phyloP scores from a whole-genome alignment of 2,888 invertebrate species.

The Tanypteryx hageni region DNA sequence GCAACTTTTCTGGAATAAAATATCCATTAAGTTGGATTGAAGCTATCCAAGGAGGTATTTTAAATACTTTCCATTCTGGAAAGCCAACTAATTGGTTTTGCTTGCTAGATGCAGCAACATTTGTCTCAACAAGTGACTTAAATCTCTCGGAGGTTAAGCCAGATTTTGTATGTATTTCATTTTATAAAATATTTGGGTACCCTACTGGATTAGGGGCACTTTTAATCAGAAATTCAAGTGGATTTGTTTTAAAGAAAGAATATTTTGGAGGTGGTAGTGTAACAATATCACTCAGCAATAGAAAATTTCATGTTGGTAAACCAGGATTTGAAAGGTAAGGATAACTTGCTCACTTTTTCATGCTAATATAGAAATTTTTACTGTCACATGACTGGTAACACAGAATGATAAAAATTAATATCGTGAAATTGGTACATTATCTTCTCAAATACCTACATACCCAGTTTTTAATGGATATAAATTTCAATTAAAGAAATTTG shows the following conservation, averaged over 20 bases:
- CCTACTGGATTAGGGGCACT: constrained; percentile 97
- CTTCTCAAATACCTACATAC: not conserved
- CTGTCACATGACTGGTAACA: too few species aligned
- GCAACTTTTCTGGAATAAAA: constrained; percentile 96
- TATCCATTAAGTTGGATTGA: constrained; percentile 87
- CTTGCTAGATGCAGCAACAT: constrained; percentile 91
- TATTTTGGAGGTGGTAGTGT: constrained; percentile 98
- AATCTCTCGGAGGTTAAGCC: constrained; percentile 85
- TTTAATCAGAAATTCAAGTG: constrained; percentile 84
- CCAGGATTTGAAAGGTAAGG: constrained; percentile 84
- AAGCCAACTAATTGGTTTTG: constrained; percentile 80
- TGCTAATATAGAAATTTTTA: not conserved
- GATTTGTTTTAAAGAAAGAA: constrained; percentile 80
- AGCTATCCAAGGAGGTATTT: constrained; percentile 79
- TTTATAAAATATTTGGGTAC: constrained; percentile 98
- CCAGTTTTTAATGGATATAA: not conserved
- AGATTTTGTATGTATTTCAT: constrained; percentile 94
- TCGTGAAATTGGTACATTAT: too few species aligned
- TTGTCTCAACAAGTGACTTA: constrained; percentile 85
- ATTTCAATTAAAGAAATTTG: too few species aligned
- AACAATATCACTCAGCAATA: constrained; percentile 85
- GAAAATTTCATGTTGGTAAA: constrained; percentile 85
- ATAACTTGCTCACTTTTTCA: constrained; percentile 56
- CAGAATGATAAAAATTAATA: too few species aligned
- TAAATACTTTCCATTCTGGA: constrained; percentile 73